Conservation (phyloP, 1,140 invertebrate species). For the Trachymyrmex septentrionalis region DNA sequence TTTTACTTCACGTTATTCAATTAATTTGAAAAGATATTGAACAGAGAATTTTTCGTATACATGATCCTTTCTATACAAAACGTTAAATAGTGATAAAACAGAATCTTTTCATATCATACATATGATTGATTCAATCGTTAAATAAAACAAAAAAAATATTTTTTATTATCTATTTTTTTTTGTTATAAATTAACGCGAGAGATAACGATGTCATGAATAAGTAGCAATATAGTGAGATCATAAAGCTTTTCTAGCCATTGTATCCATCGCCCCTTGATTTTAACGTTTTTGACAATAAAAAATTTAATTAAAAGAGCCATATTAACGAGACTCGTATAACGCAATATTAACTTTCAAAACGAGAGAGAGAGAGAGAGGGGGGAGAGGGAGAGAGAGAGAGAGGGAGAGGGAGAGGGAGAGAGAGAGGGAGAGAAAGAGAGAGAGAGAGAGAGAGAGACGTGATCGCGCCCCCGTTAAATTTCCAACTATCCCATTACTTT, state of each 20-base stretch:
- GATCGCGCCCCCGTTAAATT: background rate
- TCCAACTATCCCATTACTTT: conserved; percentile 28
- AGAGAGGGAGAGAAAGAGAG: too few relatives aligned
- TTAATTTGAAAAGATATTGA: background rate
- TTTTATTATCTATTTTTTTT: conserved; percentile 10
- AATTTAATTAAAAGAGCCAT: background rate
- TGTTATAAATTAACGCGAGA: background rate
- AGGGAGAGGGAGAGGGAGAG: too few relatives aligned
- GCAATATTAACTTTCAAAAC: conserved; percentile 15
- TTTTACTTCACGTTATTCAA: background rate
- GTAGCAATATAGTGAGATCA: background rate
- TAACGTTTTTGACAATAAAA: background rate
- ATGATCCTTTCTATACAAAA: background rate
- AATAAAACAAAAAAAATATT: background rate
- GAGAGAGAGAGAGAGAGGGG: too few relatives aligned
- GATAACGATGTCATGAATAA: conserved; percentile 7
- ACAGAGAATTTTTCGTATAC: background rate
- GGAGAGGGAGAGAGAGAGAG: too few relatives aligned
- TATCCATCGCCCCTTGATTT: background rate
- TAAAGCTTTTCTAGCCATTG: background rate
- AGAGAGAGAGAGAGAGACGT: too few relatives aligned
- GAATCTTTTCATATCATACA: background rate
- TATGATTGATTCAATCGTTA: background rate
- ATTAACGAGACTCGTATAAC: conserved; percentile 22
- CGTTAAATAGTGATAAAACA: background rate